Evolutionary conservation across 2,797 vertebrate species (phyloP).

Genomic region (Parotocinclus haroldoi): DNA sequence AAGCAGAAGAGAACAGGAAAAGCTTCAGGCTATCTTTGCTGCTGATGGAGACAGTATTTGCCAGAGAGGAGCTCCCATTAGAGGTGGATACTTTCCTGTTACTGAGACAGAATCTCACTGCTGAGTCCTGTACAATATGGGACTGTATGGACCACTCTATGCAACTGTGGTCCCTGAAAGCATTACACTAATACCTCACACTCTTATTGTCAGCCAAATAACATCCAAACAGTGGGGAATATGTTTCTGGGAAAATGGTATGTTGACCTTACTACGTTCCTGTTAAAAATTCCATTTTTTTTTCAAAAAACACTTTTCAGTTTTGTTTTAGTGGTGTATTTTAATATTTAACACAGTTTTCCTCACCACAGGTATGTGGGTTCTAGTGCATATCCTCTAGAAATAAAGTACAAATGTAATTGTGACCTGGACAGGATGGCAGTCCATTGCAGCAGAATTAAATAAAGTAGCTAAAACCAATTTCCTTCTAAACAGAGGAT

Average conservation of each 20-base stretch:
- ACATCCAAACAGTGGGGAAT: constrained; percentile 30
- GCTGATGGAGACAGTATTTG: constrained; percentile 56
- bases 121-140: constrained; percentile 42
- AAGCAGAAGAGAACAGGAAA: constrained; percentile 64
- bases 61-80: constrained; percentile 56
- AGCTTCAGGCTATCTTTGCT: constrained; percentile 58
- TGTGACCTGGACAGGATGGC: too few species aligned
- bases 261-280: constrained; percentile 42
- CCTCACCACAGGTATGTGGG: too few species aligned
- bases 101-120: constrained; percentile 71
- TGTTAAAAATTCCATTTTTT: constrained; percentile 11
- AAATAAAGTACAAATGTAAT: too few species aligned
- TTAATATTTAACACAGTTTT: too few species aligned
- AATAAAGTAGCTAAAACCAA: too few species aligned
- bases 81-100: constrained; percentile 67
- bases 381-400: too few species aligned
- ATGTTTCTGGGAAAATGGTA: constrained; percentile 10
- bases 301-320: neutral
- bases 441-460: too few species aligned
- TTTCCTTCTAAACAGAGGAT: too few species aligned
- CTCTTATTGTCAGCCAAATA: constrained; percentile 48
- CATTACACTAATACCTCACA: constrained; percentile 59
- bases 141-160: constrained; percentile 18
- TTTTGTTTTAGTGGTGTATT: too few species aligned
- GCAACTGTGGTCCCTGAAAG: constrained; percentile 26